Evolutionary conservation across 2,113 vertebrate species (phyloP).

Genomic region (Colistium nudipinnis): DNA sequence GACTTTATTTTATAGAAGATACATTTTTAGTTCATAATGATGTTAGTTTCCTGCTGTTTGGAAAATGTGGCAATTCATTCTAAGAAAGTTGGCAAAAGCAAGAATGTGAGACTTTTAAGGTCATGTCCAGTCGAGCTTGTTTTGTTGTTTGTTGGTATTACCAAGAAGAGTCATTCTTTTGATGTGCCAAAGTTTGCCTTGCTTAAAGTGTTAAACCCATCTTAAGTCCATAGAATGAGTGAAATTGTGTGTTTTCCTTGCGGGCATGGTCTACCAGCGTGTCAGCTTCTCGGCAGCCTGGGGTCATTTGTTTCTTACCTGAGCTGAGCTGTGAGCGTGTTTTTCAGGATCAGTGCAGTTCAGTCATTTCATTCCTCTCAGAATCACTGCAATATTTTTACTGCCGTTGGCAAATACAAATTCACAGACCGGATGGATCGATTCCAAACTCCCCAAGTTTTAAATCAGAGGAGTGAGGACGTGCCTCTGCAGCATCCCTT

Average conservation of each 20-base stretch:
- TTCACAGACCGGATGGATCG: conserved; percentile 19
- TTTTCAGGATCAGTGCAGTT: conserved; percentile 16
- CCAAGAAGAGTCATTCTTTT: not conserved
- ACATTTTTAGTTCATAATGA: no score
- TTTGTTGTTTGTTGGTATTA: not conserved
- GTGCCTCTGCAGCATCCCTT: conserved; percentile 18
- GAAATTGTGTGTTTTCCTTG: not conserved
- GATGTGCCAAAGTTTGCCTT: not conserved
- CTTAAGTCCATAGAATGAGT: conserved; percentile 2
- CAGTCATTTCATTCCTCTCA: conserved; percentile 20
- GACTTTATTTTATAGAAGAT: not conserved
- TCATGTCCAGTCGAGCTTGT: not conserved
- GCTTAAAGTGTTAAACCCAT: not conserved
- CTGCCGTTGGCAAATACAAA: conserved; percentile 20
- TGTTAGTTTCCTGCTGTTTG: no score
- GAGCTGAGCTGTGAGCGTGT: conserved; percentile 25
- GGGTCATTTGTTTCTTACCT: conserved; percentile 33
- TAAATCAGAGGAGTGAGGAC: conserved; percentile 34
- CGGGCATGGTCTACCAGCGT: conserved; percentile 7
- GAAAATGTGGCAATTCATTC: not conserved
- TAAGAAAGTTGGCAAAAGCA: not conserved
- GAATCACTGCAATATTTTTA: conserved; percentile 14
- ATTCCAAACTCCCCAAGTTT: conserved; percentile 26
- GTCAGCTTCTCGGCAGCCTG: conserved; percentile 29
- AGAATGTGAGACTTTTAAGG: not conserved